Evolutionary conservation across 2,888 invertebrate genomes (phyloP).

Genomic region (Candidula unifasciata): DNA sequence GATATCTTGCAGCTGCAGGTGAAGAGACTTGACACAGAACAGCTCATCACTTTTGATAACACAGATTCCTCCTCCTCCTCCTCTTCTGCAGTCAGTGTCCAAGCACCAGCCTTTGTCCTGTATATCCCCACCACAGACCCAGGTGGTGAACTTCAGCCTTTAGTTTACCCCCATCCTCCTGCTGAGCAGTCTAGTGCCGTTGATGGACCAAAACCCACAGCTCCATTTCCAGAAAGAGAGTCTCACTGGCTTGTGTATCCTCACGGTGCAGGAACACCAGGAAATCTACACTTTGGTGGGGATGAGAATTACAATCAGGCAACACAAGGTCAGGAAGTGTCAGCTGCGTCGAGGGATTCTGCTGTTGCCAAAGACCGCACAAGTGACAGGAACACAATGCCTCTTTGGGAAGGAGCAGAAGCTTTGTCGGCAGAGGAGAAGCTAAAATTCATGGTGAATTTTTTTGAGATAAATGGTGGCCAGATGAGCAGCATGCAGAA

Average conservation of each 20-base stretch:
- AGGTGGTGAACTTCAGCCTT: slow-evolving; percentile 21
- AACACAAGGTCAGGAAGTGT: not conserved
- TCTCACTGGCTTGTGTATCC: slow-evolving; percentile 33
- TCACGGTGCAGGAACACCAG: slow-evolving; percentile 1
- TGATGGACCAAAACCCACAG: not conserved
- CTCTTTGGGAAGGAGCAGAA: slow-evolving; percentile 25
- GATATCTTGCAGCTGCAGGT: slow-evolving; percentile 45
- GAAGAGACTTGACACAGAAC: slow-evolving; percentile 11
- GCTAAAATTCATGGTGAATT: slow-evolving; percentile 18
- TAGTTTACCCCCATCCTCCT: slow-evolving; percentile 39
- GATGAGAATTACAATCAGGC: not conserved
- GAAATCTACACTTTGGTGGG: not conserved
- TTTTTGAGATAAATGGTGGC: not conserved
- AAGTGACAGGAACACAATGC: not conserved
- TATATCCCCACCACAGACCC: slow-evolving; percentile 47
- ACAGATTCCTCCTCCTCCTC: slow-evolving; percentile 9
- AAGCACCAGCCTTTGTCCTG: not conserved
- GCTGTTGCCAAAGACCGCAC: not conserved
- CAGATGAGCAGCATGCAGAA: not conserved
- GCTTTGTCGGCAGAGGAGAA: slow-evolving; percentile 6
- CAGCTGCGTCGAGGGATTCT: not conserved
- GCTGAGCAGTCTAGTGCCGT: not conserved
- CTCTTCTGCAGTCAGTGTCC: not conserved
- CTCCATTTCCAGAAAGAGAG: not conserved
- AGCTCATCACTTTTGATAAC: slow-evolving; percentile 28